Percentiles rank a stretch among this genome's conserved stretches.
Evolutionary conservation across 35 echinoderm and acorn worm species (phyloP).

Genomic region (Apostichopus parvimensis): DNA sequence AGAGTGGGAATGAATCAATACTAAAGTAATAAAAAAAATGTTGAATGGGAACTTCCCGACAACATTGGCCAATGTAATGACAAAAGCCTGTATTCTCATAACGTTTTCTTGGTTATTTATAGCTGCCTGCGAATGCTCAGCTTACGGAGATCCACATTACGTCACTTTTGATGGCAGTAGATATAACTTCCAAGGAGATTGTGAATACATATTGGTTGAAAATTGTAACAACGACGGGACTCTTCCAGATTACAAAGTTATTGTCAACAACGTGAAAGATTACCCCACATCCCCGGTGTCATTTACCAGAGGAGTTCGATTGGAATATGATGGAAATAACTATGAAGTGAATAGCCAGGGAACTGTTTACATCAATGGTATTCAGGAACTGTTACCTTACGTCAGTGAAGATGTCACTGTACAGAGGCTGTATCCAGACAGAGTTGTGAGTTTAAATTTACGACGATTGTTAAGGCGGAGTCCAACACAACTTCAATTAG

Average conservation of each 20-base stretch:
- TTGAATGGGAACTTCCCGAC: too few relatives aligned
- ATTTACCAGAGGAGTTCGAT: slow-evolving; percentile 34
- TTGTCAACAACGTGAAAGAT: slow-evolving; percentile 37
- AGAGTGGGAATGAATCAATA: too few relatives aligned
- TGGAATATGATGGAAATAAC: slow-evolving; percentile 32
- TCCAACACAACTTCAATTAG: not conserved
- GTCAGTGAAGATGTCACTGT: slow-evolving; percentile 6
- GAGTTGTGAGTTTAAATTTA: slow-evolving; percentile 9
- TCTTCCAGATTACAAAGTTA: not conserved
- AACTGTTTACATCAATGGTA: slow-evolving; percentile 17
- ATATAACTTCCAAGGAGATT: slow-evolving; percentile 46
- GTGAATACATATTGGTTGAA: slow-evolving; percentile 12
- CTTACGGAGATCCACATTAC: slow-evolving; percentile 38
- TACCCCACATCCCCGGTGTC: slow-evolving; percentile 42
- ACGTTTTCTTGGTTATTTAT: not conserved
- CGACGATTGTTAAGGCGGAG: not conserved
- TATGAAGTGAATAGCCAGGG: slow-evolving; percentile 31
- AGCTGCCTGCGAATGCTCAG: not conserved
- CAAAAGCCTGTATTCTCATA: too few relatives aligned
- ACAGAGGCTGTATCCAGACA: not conserved
- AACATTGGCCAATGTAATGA: too few relatives aligned
- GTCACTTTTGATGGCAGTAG: slow-evolving; percentile 18
- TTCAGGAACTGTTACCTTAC: slow-evolving; percentile 8
- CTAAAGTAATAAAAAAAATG: too few relatives aligned
- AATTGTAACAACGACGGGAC: not conserved